Evolutionary conservation across 2,113 vertebrate species (phyloP).

Genomic region (Rhineura floridana): DNA sequence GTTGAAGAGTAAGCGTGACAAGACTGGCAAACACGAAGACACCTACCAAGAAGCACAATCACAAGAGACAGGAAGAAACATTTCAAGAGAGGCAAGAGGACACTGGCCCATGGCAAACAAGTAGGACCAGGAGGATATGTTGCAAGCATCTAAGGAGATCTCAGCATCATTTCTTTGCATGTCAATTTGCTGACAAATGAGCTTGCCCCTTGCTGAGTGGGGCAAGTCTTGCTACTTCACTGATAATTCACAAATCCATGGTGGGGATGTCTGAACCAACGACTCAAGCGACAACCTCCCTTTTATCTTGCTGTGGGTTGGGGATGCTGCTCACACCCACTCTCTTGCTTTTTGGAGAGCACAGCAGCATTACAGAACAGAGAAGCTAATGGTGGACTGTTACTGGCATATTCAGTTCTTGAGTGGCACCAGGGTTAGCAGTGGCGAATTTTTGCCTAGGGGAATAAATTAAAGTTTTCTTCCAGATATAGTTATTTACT

Average conservation of each 20-base stretch:
- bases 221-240: neutral
- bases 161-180: neutral
- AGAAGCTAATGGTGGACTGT: neutral
- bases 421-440: neutral
- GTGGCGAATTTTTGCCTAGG: too few species aligned
- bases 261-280: neutral
- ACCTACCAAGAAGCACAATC: constrained; percentile 78
- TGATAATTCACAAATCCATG: neutral
- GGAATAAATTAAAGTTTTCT: neutral
- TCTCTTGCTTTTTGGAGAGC: neutral
- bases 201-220: too few species aligned
- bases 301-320: neutral
- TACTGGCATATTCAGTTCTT: neutral
- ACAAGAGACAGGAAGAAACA: constrained; percentile 7
- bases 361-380: neutral
- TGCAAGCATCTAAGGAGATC: neutral
- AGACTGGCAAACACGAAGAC: constrained; percentile 93
- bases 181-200: too few species aligned
- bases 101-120: neutral
- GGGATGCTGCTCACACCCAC: neutral
- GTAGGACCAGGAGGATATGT: neutral
- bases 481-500: neutral
- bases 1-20: constrained; percentile 95
- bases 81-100: neutral
- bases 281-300: neutral